Base-by-base conservation (phyloP, 2,888 invertebrate genomes). In the Cantharis nigra region DNA sequence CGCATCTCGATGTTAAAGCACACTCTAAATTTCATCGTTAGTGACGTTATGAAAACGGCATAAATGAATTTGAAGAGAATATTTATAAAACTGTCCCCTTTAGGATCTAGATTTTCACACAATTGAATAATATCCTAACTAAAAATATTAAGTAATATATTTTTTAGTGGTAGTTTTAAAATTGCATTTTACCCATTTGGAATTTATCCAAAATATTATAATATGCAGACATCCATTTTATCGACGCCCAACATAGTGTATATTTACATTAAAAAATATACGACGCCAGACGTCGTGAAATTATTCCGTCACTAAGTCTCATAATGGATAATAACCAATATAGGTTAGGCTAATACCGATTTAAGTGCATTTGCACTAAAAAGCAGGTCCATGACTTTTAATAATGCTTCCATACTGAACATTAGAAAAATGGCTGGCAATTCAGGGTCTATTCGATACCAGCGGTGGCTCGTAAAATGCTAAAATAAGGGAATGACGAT, bases 161-260 rank as follows among this genome's bases (percentile, higher is more conserved):
- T 30, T 49, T 49, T 49, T 49, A 49, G 1, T 16, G 16, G n/a
- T 49, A 49, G n/a, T 49, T 49, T 49, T 64, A 71, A 71, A 63
- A 28, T 71, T 64, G 26, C 71, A 71, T 71, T 71, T 71, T 64
- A 64, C 71, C 71, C 71, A 64, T 71, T 71, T 71, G 71, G 64
- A 71, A 71, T n/a, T 28, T 28, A 64, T 71, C 71, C 64, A 71
- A 71, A 71, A 28, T 71, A 49, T 49, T 49, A n/a, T 49, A 7
- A 49, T 64, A 64, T 71, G 30, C 64, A 64, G 71, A 16, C 71
- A 64, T 64, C 30, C 71, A 71, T 71, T 71, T 71, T 71, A 63
- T 33, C 30, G 63, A 71, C 33, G 62, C 49, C n/a, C 49, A n/a
- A 7, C 49, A 49, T 7, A 49, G n/a, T 71, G 28, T 71, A 13